Base-by-base conservation (phyloP, 2,797 vertebrate species). In the Loris lydekkerianus region DNA sequence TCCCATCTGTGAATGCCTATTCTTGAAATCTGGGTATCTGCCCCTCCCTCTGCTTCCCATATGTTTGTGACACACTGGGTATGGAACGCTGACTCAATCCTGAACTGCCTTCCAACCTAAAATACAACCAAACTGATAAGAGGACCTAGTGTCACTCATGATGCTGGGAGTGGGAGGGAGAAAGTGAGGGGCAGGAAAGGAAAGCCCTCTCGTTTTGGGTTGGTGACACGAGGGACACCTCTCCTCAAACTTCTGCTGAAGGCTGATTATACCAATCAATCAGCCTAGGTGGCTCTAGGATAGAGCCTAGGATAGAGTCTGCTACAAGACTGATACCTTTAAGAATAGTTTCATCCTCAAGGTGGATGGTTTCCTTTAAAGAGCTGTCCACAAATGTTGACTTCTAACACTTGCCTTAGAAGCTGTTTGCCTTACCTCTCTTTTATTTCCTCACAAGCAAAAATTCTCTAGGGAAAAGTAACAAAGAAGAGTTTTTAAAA, bases 281-380 rank as follows among this genome's bases (percentile, higher is more conserved):
- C 65, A 37, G 65, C 18, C 25, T 60, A 31, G 67, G 23, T 53
- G 58, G 61, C 37, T 92, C 75, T 93, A 63, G 86, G 72, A 40
- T 40, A 40, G 40, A 40, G 40, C 5, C 17, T 37, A 63, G 86
- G 72, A 40, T 40, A 40, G 40, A 40, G 40, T 40, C 17, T 37
- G 21, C 69, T 60, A 61, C 9, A 49, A 77, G 82, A 87, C 87
- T 49, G 46, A 83, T 40, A 83, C 60, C n/a, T 46, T 77, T n/a
- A 69, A 60, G 70, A 95, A 82, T 6, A 73, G 53, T 89, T 86
- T 94, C 46, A 81, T 84, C 94, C 80, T 92, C 91, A 89, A 94
- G 95, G 70, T 2, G 9, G 53, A 25, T 43, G 6, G 0, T 85
- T 76, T 89, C 84, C 83, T 60, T 96, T 84, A 81, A 81, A 83